Base-by-base conservation (phyloP, 2,797 vertebrate species). In the Lithobates pipiens region DNA sequence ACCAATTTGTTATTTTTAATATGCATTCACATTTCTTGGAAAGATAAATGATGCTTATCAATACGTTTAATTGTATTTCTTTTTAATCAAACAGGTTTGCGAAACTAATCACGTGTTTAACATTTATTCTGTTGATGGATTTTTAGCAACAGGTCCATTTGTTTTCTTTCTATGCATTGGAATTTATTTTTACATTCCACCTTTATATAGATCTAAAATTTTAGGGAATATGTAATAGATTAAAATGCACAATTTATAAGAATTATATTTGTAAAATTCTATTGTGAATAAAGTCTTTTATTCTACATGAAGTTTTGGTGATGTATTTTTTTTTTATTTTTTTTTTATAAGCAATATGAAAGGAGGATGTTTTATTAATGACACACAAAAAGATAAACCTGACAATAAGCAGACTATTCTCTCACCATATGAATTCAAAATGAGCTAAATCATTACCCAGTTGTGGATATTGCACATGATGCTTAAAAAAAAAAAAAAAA, bases 191-290 rank as follows among this genome's bases (percentile, higher is more conserved):
- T 96, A 95, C 96, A 97, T 93, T 94, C 92, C 95, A 96, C 97
- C 96, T 99, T 96, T 99, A 95, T 97, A 95, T 94, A 95, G 96
- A 96, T 94, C 92, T 91, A 91, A 84, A 71, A 61, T 23, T 70
- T 96, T 96, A 96, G 92, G 54, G 90, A 87, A 91, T 90, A 90
- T 91, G 88, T 90, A 95, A 95, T 95, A 96, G 95, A 97, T 95
- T 93, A 94, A 97, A 93, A 96, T 95, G 95, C 95, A 97, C 96
- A 97, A 96, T 98, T 99, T 99, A 98, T 97, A 97, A 98, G 95
- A 97, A 97, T 94, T 99, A 99, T 99, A 99, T 99, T 99, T 99
- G 97, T 98, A 98, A 98, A 95, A 97, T 94, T 95, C 94, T 97
- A 97, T 97, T 97, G 97, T 99, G 97, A 99, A 98, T 99, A 99